Evolutionary conservation across 2,113 vertebrate species (phyloP), one percentile per base, ranked within the genome.

Genomic region (Bubo blakistoni): DNA sequence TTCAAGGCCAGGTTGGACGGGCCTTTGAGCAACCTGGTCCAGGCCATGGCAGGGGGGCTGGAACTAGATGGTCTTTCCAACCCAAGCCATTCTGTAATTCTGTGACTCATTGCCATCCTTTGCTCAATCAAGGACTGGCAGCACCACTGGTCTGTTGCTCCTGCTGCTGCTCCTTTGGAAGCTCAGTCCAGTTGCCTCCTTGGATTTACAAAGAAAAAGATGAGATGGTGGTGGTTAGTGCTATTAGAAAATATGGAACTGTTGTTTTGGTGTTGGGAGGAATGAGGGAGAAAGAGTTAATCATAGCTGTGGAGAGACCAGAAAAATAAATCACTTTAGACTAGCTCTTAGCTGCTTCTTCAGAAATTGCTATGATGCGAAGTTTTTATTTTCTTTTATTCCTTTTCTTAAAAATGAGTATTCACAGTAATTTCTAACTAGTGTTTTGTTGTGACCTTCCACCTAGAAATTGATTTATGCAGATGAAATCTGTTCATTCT

Each of bases 321-420:
- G 16, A 71, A 91, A 22, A 72, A 32, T n/a, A 57, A 95, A 47
- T 76, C 18, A 61, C 76, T 93, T 97, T 87, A 91, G 82, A 91
- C 90, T 95, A 94, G 57, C 61, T 76, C 72, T 82, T 34, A 95
- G 76, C 79, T 95, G 80, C 82, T 97, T 62, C 92, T 97, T 84
- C 82, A 88, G 95, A 69, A 46, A 74, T 81, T 86, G 42, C n/a
- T 61, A 1, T 38, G 77, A 52, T 61, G 59, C 20, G 55, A 87
- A 66, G 16, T 79, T 65, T 40, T 3, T 17, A 4, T 78, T 90
- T 96, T 95, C 82, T 91, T 91, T 83, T 83, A 34, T 66, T 94
- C 7, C 17, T 52, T 27, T 52, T 34, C 42, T 82, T 81, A 58
- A 70, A 79, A 91, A 46, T 67, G 8, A 69, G 54, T 58, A 24